phyloP scores from a whole-genome alignment of 2,113 vertebrate species.

The Girardinichthys multiradiatus region DNA sequence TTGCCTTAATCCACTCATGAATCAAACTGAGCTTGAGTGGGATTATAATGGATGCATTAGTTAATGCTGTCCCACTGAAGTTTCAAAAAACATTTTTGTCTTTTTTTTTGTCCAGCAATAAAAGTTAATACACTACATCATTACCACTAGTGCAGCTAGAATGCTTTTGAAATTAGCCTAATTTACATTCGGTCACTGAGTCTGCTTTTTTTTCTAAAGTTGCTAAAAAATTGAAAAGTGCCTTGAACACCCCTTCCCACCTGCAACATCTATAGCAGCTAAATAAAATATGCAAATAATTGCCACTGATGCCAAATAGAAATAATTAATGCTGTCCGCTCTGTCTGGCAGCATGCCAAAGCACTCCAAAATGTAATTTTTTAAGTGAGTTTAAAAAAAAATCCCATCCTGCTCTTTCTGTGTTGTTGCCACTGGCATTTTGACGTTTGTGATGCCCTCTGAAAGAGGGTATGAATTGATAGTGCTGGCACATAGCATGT shows the following conservation, averaged over 20 bases:
- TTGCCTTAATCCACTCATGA: too few relatives aligned
- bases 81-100: conserved; percentile 35
- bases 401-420: conserved; percentile 66
- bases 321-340: conserved; percentile 75
- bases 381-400: conserved; percentile 75
- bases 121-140: conserved; percentile 49
- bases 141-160: conserved; percentile 18
- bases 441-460: conserved; percentile 75
- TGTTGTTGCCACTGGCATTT: conserved; percentile 77
- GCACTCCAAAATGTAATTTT: conserved; percentile 80
- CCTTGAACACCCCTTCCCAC: conserved; percentile 42
- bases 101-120: conserved; percentile 17
- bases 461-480: conserved; percentile 75
- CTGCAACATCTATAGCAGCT: conserved; percentile 66
- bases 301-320: conserved; percentile 74
- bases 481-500: conserved; percentile 57
- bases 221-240: conserved; percentile 36
- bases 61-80: background rate
- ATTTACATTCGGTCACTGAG: conserved; percentile 37
- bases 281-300: conserved; percentile 81
- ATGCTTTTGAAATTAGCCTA: conserved; percentile 40
- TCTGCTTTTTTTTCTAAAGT: conserved; percentile 35
- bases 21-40: too few relatives aligned
- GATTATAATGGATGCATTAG: conserved; percentile 53
- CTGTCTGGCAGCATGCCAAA: conserved; percentile 73